phyloP scores from a whole-genome alignment of 2,113 vertebrate species.

The Microcebus murinus region DNA sequence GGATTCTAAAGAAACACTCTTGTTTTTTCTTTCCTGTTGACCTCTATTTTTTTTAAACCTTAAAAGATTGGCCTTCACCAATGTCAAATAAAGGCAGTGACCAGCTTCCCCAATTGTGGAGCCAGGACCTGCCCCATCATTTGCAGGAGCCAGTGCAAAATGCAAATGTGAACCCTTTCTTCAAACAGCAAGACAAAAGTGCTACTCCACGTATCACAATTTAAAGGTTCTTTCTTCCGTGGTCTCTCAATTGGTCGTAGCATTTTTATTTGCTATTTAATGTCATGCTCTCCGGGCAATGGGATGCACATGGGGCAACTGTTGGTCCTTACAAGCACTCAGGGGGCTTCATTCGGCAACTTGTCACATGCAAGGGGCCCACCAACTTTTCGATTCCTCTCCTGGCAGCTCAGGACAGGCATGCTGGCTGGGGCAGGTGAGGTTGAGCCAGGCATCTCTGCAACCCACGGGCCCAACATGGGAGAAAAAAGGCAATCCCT shows the following conservation, averaged over 20 bases:
- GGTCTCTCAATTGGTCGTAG: neutral
- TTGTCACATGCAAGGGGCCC: neutral
- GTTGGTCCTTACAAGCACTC: neutral
- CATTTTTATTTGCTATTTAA: neutral
- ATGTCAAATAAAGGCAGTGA: neutral
- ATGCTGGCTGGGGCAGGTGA: neutral
- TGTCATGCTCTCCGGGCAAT: neutral
- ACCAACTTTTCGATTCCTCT: neutral
- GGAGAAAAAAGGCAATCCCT: slow-evolving; percentile 39
- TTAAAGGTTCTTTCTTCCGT: neutral
- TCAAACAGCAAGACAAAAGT: neutral
- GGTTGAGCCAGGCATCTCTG: neutral
- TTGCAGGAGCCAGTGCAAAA: neutral
- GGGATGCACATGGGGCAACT: neutral
- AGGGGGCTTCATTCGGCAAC: neutral
- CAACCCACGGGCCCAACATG: slow-evolving; percentile 39
- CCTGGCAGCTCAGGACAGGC: neutral
- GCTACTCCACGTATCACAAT: neutral
- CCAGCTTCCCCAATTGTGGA: neutral
- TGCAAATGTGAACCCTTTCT: neutral
- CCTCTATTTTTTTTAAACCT: neutral
- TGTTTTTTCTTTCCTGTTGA: neutral
- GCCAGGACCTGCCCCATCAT: neutral
- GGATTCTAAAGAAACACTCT: neutral
- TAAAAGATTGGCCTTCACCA: neutral